Percentiles rank a stretch among this genome's conserved stretches.
These are phyloP conservation scores for Platichthys flesus DNA, from an alignment of 2,113 vertebrate genomes.

Conservation along the genomic window DNA sequence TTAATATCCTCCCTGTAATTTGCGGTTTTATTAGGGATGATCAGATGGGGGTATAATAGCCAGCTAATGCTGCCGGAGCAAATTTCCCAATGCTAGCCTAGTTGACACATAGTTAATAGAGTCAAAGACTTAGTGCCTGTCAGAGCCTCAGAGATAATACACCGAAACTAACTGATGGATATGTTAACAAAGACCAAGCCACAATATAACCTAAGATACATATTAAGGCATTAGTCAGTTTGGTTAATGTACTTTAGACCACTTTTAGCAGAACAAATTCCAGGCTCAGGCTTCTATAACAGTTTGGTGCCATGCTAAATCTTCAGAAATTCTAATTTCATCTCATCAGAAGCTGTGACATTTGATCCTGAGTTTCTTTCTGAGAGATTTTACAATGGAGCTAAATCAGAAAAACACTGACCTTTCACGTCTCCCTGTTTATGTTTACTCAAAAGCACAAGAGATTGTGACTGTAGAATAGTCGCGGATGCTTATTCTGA, in stretches of 20 bases:
- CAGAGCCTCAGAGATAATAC: conserved; percentile 30
- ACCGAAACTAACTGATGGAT: conserved; percentile 15
- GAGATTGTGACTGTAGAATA: neutral
- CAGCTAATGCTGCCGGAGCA: conserved; percentile 40
- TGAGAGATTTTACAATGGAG: neutral
- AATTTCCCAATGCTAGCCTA: conserved; percentile 29
- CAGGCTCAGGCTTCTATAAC: neutral
- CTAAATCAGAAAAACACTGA: no score
- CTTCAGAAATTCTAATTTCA: no score
- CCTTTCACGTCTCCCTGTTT: no score
- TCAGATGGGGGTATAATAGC: conserved; percentile 46
- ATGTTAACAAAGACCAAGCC: conserved; percentile 11
- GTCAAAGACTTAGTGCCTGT: conserved; percentile 22
- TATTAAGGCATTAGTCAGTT: neutral
- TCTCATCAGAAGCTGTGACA: no score
- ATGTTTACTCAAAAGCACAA: no score
- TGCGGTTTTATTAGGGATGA: conserved; percentile 41
- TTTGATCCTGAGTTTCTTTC: no score
- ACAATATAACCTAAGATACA: neutral
- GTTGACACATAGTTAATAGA: conserved; percentile 49
- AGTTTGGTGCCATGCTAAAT: no score
- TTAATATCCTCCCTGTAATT: conserved; percentile 27
- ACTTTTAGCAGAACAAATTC: no score
- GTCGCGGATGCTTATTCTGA: neutral
- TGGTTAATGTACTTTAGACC: neutral